Base-by-base conservation (phyloP, 2,888 invertebrate genomes). In the Glyphotaelius pellucidus region DNA sequence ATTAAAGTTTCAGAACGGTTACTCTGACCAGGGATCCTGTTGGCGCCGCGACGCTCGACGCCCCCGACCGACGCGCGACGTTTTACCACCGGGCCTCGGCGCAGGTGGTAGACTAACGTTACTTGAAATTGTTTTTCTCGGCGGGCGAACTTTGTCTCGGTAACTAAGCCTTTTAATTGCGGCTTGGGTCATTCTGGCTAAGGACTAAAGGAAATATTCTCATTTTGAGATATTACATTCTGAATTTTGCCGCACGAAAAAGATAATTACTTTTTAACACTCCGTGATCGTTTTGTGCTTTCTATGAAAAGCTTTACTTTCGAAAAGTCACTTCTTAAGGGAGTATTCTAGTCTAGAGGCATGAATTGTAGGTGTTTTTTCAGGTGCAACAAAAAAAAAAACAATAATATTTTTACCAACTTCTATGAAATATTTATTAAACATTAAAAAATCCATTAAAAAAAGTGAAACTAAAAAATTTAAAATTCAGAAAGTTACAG, bases 1-100 rank as follows among this genome's bases (percentile, higher is more conserved):
- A 92, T 92, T 92, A 90, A 92, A 92, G 88, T 90, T 90, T 92
- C 38, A 89, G 92, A 80, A 90, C 31, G 88, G 31, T 30, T 42
- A 5, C 32, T 67, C 47, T 42, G 52, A 30, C 30, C 87, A 14
- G 67, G n/a, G 67, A 88, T 42, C 67, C 47, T 67, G 38, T 67
- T 88, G 87, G 25, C 47, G 47, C 87, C 89, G 15, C 15, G 47
- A 4, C 19, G 14, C 86, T 35, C 86, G 86, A 42, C 30, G 25
- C 86, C 38, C 47, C 47, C 47, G 47, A 47, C 0, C 35, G 85
- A 15, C n/a, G 81, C 81, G 0, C 35, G 85, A 15, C n/a, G 81
- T 31, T 14, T 0, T 81, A 14, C 81, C 81, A n/a, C 67, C 2
- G 9, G 67, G 67, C 67, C 67, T n/a, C 67, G 81, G 52, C 88